Base-by-base conservation (phyloP, 1,140 invertebrate genomes). In the Augochlora pura region DNA sequence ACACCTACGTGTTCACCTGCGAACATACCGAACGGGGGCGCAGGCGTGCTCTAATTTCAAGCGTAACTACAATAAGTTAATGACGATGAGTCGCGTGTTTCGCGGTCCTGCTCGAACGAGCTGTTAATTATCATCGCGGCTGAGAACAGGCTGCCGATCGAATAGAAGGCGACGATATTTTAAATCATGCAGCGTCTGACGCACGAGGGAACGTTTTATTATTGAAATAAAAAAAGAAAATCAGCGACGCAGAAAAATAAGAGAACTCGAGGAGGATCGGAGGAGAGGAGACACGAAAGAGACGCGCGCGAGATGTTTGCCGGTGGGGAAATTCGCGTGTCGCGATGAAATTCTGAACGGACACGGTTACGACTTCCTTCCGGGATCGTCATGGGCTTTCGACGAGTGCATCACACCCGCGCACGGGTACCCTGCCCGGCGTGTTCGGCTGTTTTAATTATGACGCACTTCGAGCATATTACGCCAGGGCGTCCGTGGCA, bases 401-500 rank as follows among this genome's bases (percentile, higher is more conserved):
- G 52, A 38, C 63, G 27, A 71, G 60, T 46, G 49, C 77, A 60
- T 57, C 54, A n/a, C 39, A 21, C 27, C 23, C 52, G 42, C 23
- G 54, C 9, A 3, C 49, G 42, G 2, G 9, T 8, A 0, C 42
- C 42, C 10, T 46, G 42, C 42, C 2, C 42, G 42, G 42, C 10
- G n/a, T 23, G 59, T 68, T 69, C 49, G 71, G 71, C 60, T 80
- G 63, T 80, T 86, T 83, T 83, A 75, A 80, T 77, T 78, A 76
- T 86, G 85, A 82, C 81, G 85, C 84, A 83, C 65, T 74, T 39
- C 12, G 59, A n/a, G 49, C 76, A 63, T 74, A 74, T 80, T 86
- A 78, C 80, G 69, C 80, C 54, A 64, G 16, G 32, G 4, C 25
- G 63, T 70, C 60, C 42, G 42, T 72, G 80, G 76, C 75, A 42